These are phyloP conservation scores for Tympanoctomys barrerae DNA, from an alignment of 2,797 vertebrate genomes.

Conservation along the genomic window DNA sequence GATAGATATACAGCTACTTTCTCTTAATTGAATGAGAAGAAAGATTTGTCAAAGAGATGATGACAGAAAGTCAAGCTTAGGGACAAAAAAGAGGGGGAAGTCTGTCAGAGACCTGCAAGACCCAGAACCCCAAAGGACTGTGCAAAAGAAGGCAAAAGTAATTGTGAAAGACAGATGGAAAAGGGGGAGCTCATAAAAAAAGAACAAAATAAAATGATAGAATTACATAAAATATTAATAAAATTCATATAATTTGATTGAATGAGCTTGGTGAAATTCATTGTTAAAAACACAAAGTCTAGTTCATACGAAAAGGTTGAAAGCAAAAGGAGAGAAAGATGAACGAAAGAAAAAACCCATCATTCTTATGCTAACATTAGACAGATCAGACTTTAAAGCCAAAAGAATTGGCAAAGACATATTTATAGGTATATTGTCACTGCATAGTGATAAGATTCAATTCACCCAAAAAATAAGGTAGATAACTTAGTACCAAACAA, in stretches of 20 bases:
- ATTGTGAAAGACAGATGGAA: not conserved
- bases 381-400: not conserved
- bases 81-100: not conserved
- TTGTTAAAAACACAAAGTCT: slow-evolving; percentile 11
- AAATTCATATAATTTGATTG: not conserved
- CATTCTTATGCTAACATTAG: not conserved
- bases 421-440: not conserved
- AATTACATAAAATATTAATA: not conserved
- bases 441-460: not conserved
- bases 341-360: not conserved
- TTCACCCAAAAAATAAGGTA: slow-evolving; percentile 1
- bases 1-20: too few relatives aligned
- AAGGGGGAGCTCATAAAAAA: not conserved
- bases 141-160: not conserved
- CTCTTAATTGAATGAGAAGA: too few relatives aligned
- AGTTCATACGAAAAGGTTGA: not conserved
- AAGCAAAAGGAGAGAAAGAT: not conserved
- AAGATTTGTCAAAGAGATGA: not conserved
- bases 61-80: not conserved
- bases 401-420: not conserved
- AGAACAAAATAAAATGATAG: not conserved
- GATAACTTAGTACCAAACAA: not conserved
- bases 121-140: not conserved
- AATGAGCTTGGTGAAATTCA: not conserved
- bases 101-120: not conserved